These are phyloP conservation scores for Gadopsis bispinosus DNA, from an alignment of 2,797 vertebrate genomes.

Conservation along the genomic window DNA sequence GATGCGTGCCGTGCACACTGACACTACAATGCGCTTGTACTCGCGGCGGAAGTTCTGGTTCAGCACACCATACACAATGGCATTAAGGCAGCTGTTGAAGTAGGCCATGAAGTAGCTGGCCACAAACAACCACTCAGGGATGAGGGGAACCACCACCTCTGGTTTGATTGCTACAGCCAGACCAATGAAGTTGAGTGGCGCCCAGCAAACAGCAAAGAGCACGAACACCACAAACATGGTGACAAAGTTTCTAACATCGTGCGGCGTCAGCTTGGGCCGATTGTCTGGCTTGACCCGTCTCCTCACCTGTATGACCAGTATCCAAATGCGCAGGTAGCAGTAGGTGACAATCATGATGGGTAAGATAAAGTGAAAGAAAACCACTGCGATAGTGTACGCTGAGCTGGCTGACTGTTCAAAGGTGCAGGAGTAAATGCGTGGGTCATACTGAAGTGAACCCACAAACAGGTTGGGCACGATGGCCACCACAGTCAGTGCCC, in stretches of 20 bases:
- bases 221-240: constrained; percentile 99
- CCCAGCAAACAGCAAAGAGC: constrained; percentile 98
- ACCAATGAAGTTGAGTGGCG: constrained; percentile 96
- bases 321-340: constrained; percentile 91
- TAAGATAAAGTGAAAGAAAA: constrained; percentile 93
- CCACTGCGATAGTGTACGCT: constrained; percentile 92
- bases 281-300: constrained; percentile 91
- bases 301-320: constrained; percentile 87
- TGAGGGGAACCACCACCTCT: constrained; percentile 85
- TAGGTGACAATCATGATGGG: constrained; percentile 90
- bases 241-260: constrained; percentile 95
- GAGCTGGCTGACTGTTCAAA: constrained; percentile 93
- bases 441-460: constrained; percentile 94
- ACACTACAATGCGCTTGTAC: constrained; percentile 93
- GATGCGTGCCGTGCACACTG: constrained; percentile 89
- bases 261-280: constrained; percentile 90
- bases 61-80: constrained; percentile 96
- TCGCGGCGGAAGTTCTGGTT: constrained; percentile 98
- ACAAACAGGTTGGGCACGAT: constrained; percentile 94
- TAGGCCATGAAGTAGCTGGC: constrained; percentile 98
- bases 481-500: constrained; percentile 92
- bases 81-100: constrained; percentile 99
- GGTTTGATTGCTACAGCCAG: constrained; percentile 93
- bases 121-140: constrained; percentile 97
- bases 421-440: constrained; percentile 94